phyloP scores from a whole-genome alignment of 2,113 vertebrate species.

The Zosterops hypoxanthus region DNA sequence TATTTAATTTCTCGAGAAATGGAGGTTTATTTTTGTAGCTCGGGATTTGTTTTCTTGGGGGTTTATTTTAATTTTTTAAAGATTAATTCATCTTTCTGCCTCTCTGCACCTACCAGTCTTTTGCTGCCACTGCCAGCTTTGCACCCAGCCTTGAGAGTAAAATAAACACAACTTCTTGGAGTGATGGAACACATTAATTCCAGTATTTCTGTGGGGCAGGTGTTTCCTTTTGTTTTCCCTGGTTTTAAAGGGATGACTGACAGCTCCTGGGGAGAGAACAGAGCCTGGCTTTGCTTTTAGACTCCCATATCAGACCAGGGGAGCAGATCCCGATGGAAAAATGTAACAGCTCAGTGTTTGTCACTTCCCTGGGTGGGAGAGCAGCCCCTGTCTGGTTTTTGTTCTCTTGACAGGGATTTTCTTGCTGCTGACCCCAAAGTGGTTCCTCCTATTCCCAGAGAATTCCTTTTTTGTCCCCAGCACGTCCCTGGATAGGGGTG shows the following conservation, averaged over 20 bases:
- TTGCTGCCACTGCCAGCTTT: background rate
- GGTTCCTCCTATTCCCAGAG: background rate
- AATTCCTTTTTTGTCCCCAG: background rate
- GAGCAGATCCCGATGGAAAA: background rate
- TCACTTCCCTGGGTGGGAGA: background rate
- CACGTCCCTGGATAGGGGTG: background rate
- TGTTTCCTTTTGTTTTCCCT: background rate
- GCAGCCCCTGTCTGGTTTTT: background rate
- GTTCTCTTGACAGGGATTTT: background rate
- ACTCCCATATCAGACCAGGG: background rate
- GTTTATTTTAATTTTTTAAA: background rate
- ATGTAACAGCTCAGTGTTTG: background rate
- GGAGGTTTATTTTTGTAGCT: constrained; percentile 16
- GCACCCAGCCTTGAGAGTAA: constrained; percentile 9
- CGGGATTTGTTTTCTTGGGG: background rate
- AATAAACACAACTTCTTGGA: constrained; percentile 15
- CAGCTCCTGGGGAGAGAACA: background rate
- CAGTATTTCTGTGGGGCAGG: constrained; percentile 37
- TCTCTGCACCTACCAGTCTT: constrained; percentile 19
- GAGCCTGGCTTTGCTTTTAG: background rate
- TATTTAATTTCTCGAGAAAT: constrained; percentile 26
- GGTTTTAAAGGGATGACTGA: background rate
- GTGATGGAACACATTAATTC: background rate
- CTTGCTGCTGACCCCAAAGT: background rate
- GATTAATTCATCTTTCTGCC: constrained; percentile 17